These are phyloP conservation scores for Holacanthus passer DNA, from an alignment of 2,113 vertebrate genomes.

Conservation along the genomic window DNA sequence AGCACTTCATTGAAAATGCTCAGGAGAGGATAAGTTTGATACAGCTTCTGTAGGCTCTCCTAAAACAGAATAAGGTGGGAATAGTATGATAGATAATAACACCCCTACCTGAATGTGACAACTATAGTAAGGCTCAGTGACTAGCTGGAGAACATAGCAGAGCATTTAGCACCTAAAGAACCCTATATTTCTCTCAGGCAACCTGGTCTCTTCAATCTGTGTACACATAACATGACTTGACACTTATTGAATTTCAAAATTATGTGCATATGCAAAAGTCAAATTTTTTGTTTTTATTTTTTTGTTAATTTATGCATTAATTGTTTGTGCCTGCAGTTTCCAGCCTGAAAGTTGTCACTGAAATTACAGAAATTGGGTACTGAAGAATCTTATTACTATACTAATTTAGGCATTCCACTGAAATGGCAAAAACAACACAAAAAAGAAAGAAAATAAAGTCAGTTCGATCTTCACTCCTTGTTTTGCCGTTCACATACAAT, in stretches of 20 bases:
- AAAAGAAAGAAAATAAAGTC: too few species aligned
- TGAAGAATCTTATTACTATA: neutral
- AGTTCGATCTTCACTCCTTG: too few species aligned
- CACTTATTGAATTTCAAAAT: too few species aligned
- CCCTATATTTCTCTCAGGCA: too few species aligned
- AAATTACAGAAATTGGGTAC: neutral
- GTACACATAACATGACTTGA: too few species aligned
- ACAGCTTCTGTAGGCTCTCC: neutral
- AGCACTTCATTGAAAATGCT: constrained; percentile 35
- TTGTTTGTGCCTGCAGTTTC: neutral
- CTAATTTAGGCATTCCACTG: too few species aligned
- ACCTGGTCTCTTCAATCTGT: too few species aligned
- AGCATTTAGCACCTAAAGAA: neutral
- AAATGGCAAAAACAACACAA: neutral
- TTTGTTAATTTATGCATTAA: neutral
- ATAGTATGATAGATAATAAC: neutral
- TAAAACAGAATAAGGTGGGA: neutral
- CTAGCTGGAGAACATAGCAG: neutral
- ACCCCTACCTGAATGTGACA: neutral
- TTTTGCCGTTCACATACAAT: neutral
- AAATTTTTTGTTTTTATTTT: too few species aligned
- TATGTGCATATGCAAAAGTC: too few species aligned
- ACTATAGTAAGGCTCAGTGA: neutral
- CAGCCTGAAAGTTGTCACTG: neutral
- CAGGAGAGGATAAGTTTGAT: constrained; percentile 25